Evolutionary conservation across 1,140 invertebrate genomes (phyloP), one percentile per base, ranked within the genome.

Genomic region (Leptinotarsa lineolata): DNA sequence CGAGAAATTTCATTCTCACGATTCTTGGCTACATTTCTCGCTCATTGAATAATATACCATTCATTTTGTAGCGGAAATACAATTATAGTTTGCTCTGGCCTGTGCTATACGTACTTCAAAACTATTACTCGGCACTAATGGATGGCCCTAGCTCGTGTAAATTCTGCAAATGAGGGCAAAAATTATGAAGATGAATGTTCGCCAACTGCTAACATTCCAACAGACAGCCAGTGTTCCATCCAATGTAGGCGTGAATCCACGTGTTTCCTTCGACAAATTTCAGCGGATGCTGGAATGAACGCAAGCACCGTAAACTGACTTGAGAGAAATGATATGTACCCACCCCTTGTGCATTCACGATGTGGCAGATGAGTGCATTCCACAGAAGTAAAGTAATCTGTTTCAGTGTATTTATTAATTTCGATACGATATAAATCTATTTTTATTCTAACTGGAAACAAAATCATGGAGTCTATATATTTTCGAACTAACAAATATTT

Each of bases 151-250:
- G 30, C 6, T 54, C 48, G n/a, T 54, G 48, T 54, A 54, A 54
- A 54, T 54, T 54, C 48, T 18, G 48, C 48, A 0, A 54, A 54
- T 54, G 48, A 54, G 48, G 2, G 48, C 16, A 18, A 13, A 54
- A 54, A 54, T 54, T 54, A 54, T 54, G 48, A 54, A 54, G 48
- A 54, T 54, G 48, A 54, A 54, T 54, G 48, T 18, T 18, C n/a
- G 48, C 48, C 48, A 54, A 54, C 15, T 54, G 48, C 48, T 18
- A 54, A 54, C 16, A 54, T 54, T 54, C 48, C 48, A 54, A 54
- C n/a, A 54, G n/a, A 8, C 48, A n/a, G 16, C 15, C 48, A 54
- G 48, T 54, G 48, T 54, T 54, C 48, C 48, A 54, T 54, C 48
- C 48, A 15, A 54, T 13, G 16, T n/a, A 54, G 48, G 48, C 48